A percentile compares a stretch with the other conserved stretches of the same genome.
phyloP scores from a whole-genome alignment of 2,888 invertebrate genomes.

The Subacronicta megacephala region DNA sequence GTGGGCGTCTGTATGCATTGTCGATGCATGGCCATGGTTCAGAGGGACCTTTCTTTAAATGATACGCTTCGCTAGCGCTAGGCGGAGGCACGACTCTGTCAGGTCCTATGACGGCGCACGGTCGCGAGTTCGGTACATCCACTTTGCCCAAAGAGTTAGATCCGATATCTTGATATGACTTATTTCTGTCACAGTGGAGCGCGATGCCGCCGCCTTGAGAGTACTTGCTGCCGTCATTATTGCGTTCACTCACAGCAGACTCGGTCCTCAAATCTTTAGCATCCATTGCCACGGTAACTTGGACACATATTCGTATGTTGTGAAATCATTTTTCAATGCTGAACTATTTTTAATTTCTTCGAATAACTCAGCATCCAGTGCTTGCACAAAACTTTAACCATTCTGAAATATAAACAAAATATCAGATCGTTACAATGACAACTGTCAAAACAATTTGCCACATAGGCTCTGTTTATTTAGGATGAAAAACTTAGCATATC shows the following conservation, averaged over 20 bases:
- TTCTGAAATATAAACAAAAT: slow-evolving; percentile 88
- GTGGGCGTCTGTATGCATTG: slow-evolving; percentile 73
- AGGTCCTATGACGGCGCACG: slow-evolving; percentile 87
- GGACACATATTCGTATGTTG: slow-evolving; percentile 66
- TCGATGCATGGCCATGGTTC: slow-evolving; percentile 78
- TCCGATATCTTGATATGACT: slow-evolving; percentile 79
- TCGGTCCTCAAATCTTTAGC: slow-evolving; percentile 83
- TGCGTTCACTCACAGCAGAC: slow-evolving; percentile 75
- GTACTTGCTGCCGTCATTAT: slow-evolving; percentile 82
- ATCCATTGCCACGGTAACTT: slow-evolving; percentile 79
- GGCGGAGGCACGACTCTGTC: slow-evolving; percentile 80
- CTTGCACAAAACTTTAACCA: slow-evolving; percentile 66
- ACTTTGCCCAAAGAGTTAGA: slow-evolving; percentile 80
- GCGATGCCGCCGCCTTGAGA: slow-evolving; percentile 70
- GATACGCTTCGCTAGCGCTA: slow-evolving; percentile 68
- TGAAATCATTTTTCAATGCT: slow-evolving; percentile 74
- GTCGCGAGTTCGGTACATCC: slow-evolving; percentile 78
- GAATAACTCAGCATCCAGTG: slow-evolving; percentile 55
- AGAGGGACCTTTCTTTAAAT: slow-evolving; percentile 70
- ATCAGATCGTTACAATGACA: slow-evolving; percentile 77
- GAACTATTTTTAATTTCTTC: slow-evolving; percentile 46
- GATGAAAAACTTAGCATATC: slow-evolving; percentile 32
- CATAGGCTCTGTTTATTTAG: slow-evolving; percentile 69
- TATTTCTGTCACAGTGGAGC: slow-evolving; percentile 75
- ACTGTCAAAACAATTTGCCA: slow-evolving; percentile 88